Percentiles rank a stretch among this genome's conserved stretches.
Conservation (phyloP, 92 coral and sea anemone species). For the Epizoanthus fatuus region DNA sequence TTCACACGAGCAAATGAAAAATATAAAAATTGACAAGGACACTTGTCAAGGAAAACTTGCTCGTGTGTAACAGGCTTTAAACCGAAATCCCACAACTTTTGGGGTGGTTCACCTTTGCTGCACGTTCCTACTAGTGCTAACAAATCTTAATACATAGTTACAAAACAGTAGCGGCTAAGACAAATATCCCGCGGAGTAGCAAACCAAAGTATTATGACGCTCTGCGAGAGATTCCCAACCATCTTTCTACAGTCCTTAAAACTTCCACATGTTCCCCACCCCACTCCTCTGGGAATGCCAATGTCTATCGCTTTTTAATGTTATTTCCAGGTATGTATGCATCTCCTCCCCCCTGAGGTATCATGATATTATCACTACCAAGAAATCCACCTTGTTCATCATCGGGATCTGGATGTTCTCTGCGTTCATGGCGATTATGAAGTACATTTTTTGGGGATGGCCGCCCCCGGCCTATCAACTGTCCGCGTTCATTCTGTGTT, state of each 20-base stretch:
- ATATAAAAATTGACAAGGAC: no score
- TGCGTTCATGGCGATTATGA: constrained; percentile 72
- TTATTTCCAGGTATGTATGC: constrained; percentile 67
- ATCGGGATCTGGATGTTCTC: constrained; percentile 76
- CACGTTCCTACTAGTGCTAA: no score
- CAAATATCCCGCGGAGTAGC: no score
- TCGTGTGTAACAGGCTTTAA: no score
- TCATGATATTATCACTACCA: constrained; percentile 81
- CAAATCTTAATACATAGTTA: no score
- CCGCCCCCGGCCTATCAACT: constrained; percentile 77
- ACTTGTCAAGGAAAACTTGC: no score
- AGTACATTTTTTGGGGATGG: constrained; percentile 66
- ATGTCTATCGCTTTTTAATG: background rate
- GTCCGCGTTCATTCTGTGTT: constrained; percentile 83
- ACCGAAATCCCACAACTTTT: no score
- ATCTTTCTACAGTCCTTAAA: no score
- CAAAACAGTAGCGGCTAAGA: no score
- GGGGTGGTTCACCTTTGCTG: no score
- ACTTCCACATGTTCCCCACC: background rate
- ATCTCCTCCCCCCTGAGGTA: constrained; percentile 88
- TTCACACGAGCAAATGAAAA: no score
- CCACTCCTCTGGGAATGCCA: background rate
- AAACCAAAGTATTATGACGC: background rate
- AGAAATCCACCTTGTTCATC: constrained; percentile 70
- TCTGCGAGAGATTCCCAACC: no score